Evolutionary conservation across 2,888 invertebrate genomes (phyloP).

Genomic region (Rhopalosiphum nymphaeae): DNA sequence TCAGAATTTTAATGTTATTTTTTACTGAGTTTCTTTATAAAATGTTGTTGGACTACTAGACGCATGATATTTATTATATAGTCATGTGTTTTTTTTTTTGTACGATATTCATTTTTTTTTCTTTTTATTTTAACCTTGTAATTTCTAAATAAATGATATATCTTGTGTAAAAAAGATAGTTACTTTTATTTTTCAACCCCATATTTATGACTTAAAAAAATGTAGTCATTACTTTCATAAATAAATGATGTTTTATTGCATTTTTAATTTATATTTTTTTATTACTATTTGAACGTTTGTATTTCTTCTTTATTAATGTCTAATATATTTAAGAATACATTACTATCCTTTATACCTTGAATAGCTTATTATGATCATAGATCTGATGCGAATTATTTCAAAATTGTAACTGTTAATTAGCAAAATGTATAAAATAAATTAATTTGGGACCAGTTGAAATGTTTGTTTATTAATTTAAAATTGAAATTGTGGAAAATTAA

Average conservation of each 20-base stretch:
- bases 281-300: constrained; percentile 36
- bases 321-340: constrained; percentile 53
- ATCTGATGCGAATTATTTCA: constrained; percentile 57
- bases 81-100: constrained; percentile 59
- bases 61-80: constrained; percentile 39
- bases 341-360: constrained; percentile 47
- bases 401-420: constrained; percentile 38
- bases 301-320: constrained; percentile 51
- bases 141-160: constrained; percentile 61
- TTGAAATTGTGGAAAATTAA: background rate
- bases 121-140: constrained; percentile 57
- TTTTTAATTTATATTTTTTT: constrained; percentile 61
- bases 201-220: constrained; percentile 11
- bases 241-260: constrained; percentile 39
- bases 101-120: constrained; percentile 62
- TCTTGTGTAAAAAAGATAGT: constrained; percentile 52
- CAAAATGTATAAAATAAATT: constrained; percentile 53
- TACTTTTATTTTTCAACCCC: constrained; percentile 51
- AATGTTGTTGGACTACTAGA: constrained; percentile 59
- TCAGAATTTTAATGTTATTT: constrained; percentile 64
- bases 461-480: constrained; percentile 44
- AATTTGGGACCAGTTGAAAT: constrained; percentile 57
- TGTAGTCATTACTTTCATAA: constrained; percentile 41
- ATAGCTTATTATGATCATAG: constrained; percentile 43
- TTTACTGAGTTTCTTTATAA: constrained; percentile 62